Base-by-base conservation (phyloP, 92 coral and sea anemone genomes). In the Zoanthus sansibaricus region DNA sequence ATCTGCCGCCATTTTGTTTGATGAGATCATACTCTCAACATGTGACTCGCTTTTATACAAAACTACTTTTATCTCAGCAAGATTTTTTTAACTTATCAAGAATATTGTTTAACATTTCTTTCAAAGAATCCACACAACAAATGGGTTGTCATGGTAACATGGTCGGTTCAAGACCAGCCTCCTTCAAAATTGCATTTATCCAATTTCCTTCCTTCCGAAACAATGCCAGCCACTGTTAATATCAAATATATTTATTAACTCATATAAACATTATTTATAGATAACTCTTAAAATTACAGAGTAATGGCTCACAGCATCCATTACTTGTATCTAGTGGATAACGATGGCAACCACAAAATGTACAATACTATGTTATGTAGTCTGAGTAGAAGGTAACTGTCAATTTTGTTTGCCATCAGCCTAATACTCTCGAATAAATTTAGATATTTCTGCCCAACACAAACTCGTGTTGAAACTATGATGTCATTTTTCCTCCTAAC, bases 1-100 rank as follows among this genome's bases (percentile, higher is more conserved):
- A 58, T 58, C 66, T 58, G 66, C 66, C 18, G 66, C 66, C 66
- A 58, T 58, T 58, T 58, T 58, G 66, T 58, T 58, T 58, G 66
- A 58, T 58, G 66, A 58, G 20, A 12, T 58, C 66, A 58, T 58
- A 58, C 66, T 16, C 66, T 58, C 66, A 58, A 58, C 66, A 58
- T 58, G 66, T 58, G 66, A 58, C 66, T 58, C 66, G n/a, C 66
- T 58, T 58, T 58, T 58, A 58, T 58, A 58, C n/a, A 12, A 58
- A 58, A 58, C 66, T 58, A 4, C 66, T 58, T 58, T 58, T 58
- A 58, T 58, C 66, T 58, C 66, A 12, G 69, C 82, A 77, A 58
- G 66, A 58, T 58, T 15, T 58, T 20, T 58, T 0, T 14, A 58
- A 58, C 66, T 58, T 58, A 58, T 58, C 66, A 58, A 17, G 66